Conservation (phyloP, 1,140 invertebrate species). For the Pararge aegeria region DNA sequence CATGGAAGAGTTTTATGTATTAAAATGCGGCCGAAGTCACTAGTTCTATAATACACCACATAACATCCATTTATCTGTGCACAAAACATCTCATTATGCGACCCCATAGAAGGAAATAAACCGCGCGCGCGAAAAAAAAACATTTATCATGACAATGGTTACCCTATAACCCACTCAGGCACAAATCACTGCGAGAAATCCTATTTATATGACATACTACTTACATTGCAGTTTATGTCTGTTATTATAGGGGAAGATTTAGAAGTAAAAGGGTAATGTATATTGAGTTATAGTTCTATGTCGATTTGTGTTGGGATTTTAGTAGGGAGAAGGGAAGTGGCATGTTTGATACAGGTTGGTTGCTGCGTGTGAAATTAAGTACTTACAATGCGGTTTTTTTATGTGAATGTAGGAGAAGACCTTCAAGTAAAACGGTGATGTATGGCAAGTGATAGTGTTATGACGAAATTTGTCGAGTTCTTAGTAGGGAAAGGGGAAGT, state of each 20-base stretch:
- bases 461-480: background rate
- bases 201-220: background rate
- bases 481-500: constrained; percentile 5
- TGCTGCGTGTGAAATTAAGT: background rate
- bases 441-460: background rate
- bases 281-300: background rate
- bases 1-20: too few species aligned
- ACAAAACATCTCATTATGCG: constrained; percentile 15
- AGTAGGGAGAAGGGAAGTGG: background rate
- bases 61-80: constrained; percentile 6
- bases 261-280: constrained; percentile 10
- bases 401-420: background rate
- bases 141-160: constrained; percentile 16
- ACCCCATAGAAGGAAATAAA: constrained; percentile 16
- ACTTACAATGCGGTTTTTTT: constrained; percentile 7
- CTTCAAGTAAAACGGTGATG: constrained; percentile 8
- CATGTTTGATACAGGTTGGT: background rate
- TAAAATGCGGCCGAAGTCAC: too few species aligned
- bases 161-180: background rate
- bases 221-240: constrained; percentile 10
- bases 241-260: background rate
- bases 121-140: constrained; percentile 14
- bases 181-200: background rate
- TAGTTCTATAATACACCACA: constrained; percentile 5
- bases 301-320: background rate